Conservation (phyloP, 2,797 vertebrate species). For the Erethizon dorsatum region DNA sequence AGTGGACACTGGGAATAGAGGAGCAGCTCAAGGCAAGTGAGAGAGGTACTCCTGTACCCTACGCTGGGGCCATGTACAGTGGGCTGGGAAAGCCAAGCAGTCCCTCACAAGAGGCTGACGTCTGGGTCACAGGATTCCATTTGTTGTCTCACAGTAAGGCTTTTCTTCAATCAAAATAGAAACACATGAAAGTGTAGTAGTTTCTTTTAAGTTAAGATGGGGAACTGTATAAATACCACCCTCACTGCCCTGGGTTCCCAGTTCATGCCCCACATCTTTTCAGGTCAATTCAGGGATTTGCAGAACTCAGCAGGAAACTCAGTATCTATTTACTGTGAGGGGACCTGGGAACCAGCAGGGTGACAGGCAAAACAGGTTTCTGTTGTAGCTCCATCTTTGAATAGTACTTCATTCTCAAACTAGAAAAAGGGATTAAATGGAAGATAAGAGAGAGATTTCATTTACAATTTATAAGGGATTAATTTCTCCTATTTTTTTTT, state of each 20-base stretch:
- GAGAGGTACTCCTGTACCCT: not conserved
- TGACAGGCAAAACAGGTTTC: not conserved
- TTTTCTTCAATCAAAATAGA: slow-evolving; percentile 43
- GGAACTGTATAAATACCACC: not conserved
- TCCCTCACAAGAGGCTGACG: not conserved
- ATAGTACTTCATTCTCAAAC: slow-evolving; percentile 27
- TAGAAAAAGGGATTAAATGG: not conserved
- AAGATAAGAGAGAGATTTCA: not conserved
- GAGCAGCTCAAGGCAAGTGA: not conserved
- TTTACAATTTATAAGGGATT: slow-evolving; percentile 21
- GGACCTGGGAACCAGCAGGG: not conserved
- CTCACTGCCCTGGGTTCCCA: not conserved
- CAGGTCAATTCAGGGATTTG: slow-evolving; percentile 14
- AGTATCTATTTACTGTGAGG: not conserved
- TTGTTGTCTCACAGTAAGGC: not conserved
- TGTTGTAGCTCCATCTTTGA: slow-evolving; percentile 14
- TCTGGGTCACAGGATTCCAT: not conserved
- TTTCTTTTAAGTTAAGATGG: not conserved
- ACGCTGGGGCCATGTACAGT: too few species aligned
- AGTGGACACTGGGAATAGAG: not conserved
- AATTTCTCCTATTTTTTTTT: not conserved
- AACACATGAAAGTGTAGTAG: not conserved
- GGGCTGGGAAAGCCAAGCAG: not conserved
- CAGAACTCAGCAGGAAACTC: slow-evolving; percentile 39
- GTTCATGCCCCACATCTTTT: not conserved